Evolutionary conservation across 53 echinoderm and acorn worm genomes (phyloP).

Genomic region (Henricia sp.): DNA sequence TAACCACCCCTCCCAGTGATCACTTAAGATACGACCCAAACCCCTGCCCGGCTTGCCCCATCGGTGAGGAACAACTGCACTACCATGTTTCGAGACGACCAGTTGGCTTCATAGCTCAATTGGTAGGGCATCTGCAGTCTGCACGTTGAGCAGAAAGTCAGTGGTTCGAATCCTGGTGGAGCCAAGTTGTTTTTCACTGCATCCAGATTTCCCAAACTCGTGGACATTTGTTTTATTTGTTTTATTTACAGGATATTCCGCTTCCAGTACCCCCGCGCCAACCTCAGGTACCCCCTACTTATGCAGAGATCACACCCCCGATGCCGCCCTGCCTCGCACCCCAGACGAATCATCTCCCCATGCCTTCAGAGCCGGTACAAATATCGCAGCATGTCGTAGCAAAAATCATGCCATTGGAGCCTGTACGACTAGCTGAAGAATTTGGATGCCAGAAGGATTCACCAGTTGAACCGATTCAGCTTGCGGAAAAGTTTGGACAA

Average conservation of each 20-base stretch:
- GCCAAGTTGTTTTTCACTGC: too few relatives aligned
- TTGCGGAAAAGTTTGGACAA: conserved; percentile 26
- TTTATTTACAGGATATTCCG: neutral
- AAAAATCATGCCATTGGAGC: conserved; percentile 38
- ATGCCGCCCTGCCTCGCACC: conserved; percentile 34
- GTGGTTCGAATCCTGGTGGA: too few relatives aligned
- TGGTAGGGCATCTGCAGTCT: too few relatives aligned
- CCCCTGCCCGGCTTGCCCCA: too few relatives aligned
- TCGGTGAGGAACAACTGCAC: too few relatives aligned
- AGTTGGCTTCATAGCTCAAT: too few relatives aligned
- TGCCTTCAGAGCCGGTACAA: conserved; percentile 20
- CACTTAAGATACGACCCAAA: too few relatives aligned
- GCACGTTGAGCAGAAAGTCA: too few relatives aligned
- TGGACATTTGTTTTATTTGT: neutral
- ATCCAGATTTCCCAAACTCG: too few relatives aligned
- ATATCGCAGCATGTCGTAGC: conserved; percentile 24
- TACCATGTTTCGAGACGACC: too few relatives aligned
- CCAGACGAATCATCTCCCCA: neutral
- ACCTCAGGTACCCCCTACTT: neutral
- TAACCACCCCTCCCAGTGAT: too few relatives aligned
- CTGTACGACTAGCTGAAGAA: conserved; percentile 15
- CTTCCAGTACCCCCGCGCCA: conserved; percentile 40
- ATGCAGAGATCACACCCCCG: conserved; percentile 49
- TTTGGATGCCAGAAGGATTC: neutral
- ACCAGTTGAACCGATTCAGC: conserved; percentile 19